These are phyloP conservation scores for Centropus bengalensis DNA, from an alignment of 2,113 vertebrate species.

Conservation along the genomic window DNA sequence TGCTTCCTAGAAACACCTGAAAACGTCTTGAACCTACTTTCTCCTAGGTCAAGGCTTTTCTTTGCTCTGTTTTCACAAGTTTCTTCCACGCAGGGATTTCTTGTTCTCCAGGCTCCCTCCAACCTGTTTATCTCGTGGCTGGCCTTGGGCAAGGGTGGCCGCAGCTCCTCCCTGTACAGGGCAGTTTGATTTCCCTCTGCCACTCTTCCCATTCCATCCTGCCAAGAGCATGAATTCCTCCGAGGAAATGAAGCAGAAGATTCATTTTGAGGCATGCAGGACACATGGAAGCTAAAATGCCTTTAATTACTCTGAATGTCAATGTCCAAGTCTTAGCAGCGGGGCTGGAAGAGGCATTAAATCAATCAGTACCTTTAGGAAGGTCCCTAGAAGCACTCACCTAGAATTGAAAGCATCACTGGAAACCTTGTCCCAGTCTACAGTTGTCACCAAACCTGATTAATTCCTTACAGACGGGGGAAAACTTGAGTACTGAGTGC, in stretches of 20 bases:
- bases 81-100: background rate
- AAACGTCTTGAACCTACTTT: background rate
- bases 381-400: background rate
- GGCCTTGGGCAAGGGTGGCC: fast-evolving
- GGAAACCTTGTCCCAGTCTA: background rate
- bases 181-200: background rate
- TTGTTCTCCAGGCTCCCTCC: too few relatives aligned
- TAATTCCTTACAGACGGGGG: background rate
- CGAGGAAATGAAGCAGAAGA: background rate
- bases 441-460: background rate
- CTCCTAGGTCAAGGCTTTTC: background rate
- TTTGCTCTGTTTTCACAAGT: background rate
- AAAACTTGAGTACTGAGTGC: background rate
- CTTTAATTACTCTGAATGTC: too few relatives aligned
- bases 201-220: background rate
- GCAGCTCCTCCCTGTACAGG: background rate
- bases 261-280: background rate
- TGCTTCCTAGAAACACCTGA: background rate
- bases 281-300: fast-evolving
- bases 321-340: fast-evolving
- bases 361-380: background rate
- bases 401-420: background rate
- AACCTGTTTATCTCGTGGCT: fast-evolving
- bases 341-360: background rate
- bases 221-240: too few relatives aligned